Evolutionary conservation across 2,888 invertebrate genomes (phyloP).

Genomic region (Lymantria monacha): DNA sequence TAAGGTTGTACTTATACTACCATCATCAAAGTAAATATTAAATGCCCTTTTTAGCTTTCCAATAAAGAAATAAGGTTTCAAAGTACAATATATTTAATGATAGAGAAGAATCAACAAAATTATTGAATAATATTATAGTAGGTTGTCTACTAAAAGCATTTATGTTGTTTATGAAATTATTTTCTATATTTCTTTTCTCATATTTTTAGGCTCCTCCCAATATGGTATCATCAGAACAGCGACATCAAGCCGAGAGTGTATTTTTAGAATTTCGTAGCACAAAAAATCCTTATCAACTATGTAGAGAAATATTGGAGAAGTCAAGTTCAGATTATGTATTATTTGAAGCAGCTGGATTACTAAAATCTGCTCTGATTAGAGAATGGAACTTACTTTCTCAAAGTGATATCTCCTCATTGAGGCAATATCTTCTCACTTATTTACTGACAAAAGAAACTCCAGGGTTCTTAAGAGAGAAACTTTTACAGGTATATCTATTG

Average conservation of each 20-base stretch:
- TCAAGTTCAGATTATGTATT: slow-evolving; percentile 89
- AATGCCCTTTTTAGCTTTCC: no score
- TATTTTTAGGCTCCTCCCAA: slow-evolving; percentile 88
- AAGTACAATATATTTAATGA: no score
- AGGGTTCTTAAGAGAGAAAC: slow-evolving; percentile 88
- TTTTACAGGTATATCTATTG: slow-evolving; percentile 80
- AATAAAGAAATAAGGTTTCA: no score
- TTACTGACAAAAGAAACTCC: slow-evolving; percentile 86
- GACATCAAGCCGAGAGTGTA: slow-evolving; percentile 90
- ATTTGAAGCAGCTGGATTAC: slow-evolving; percentile 92
- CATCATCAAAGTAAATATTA: no score
- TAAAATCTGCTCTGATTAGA: slow-evolving; percentile 90
- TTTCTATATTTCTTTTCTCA: no score
- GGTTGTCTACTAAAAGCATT: no score
- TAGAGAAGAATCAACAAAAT: no score
- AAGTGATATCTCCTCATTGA: slow-evolving; percentile 85
- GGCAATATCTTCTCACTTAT: slow-evolving; percentile 91
- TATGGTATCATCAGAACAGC: slow-evolving; percentile 88
- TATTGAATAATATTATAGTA: no score
- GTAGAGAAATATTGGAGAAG: slow-evolving; percentile 89
- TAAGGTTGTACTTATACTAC: no score
- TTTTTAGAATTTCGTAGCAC: slow-evolving; percentile 92
- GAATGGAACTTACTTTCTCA: slow-evolving; percentile 91
- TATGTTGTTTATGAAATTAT: no score
- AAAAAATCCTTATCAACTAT: slow-evolving; percentile 90